Percentiles rank a stretch among this genome's conserved stretches.
phyloP scores from a whole-genome alignment of 2,888 invertebrate species.

The Xylota sylvarum region DNA sequence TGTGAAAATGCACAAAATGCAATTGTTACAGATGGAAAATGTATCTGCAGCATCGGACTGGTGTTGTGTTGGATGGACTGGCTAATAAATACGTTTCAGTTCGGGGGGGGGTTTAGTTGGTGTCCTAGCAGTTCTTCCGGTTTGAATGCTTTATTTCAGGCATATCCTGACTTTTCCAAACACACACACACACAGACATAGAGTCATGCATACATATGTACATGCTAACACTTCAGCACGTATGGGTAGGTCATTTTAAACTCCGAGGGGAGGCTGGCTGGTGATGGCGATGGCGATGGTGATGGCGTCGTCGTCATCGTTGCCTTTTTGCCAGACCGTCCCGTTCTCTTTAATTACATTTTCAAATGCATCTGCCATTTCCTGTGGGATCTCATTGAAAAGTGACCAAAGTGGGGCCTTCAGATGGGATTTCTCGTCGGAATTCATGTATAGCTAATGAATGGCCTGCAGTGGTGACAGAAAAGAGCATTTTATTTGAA shows the following conservation, averaged over 20 bases:
- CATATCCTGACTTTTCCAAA: constrained; percentile 39
- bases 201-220: no score
- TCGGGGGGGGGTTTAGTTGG: constrained; percentile 54
- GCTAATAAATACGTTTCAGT: constrained; percentile 74
- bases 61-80: constrained; percentile 43
- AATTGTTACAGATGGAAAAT: constrained; percentile 74
- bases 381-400: constrained; percentile 74
- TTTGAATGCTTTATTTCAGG: constrained; percentile 73
- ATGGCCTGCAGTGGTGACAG: constrained; percentile 77
- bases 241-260: neutral
- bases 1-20: constrained; percentile 65
- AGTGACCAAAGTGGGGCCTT: constrained; percentile 71
- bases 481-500: constrained; percentile 74
- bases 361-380: constrained; percentile 76
- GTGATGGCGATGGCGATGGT: no score
- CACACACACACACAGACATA: constrained; percentile 8
- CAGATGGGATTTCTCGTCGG: constrained; percentile 69
- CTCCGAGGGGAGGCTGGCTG: constrained; percentile 18
- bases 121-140: constrained; percentile 66
- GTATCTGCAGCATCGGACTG: constrained; percentile 38
- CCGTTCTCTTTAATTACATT: constrained; percentile 76
- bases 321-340: constrained; percentile 52
- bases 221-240: neutral
- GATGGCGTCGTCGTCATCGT: constrained; percentile 6
- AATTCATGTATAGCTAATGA: constrained; percentile 76